These are phyloP conservation scores for Flexamia atlantica DNA, from an alignment of 2,888 invertebrate species.

Conservation along the genomic window DNA sequence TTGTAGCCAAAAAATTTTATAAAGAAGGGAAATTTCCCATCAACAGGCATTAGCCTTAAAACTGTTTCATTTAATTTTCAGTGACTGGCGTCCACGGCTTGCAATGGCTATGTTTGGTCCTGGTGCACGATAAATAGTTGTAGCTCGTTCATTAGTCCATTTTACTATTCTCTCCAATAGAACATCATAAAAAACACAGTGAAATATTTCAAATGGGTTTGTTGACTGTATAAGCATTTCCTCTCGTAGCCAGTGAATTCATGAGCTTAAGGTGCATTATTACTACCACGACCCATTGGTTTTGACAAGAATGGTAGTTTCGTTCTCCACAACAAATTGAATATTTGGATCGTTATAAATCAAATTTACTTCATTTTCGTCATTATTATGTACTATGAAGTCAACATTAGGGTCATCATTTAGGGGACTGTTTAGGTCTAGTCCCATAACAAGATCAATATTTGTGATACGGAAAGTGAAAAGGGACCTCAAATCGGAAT, in stretches of 20 bases:
- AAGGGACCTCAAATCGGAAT: no score
- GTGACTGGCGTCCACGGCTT: constrained; percentile 33
- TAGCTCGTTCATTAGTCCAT: constrained; percentile 29
- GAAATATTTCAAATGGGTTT: constrained; percentile 26
- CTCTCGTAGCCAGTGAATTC: constrained; percentile 3
- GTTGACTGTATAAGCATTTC: constrained; percentile 9
- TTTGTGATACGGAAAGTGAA: no score
- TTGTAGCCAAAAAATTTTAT: constrained; percentile 8
- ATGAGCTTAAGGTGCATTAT: constrained; percentile 1
- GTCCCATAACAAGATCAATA: no score
- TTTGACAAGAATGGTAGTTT: not conserved
- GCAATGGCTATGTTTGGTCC: not conserved
- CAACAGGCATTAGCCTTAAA: constrained; percentile 7
- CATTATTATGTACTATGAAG: no score
- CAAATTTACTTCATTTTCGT: not conserved
- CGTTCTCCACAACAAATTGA: no score
- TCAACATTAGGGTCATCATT: not conserved
- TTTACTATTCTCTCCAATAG: constrained; percentile 29
- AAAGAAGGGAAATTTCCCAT: constrained; percentile 32
- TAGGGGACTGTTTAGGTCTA: constrained; percentile 19
- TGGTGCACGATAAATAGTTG: not conserved
- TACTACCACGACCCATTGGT: not conserved
- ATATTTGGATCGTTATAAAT: not conserved
- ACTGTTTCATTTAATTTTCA: constrained; percentile 26
- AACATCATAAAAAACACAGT: constrained; percentile 20